Conservation (phyloP, 2,797 vertebrate species). For the Gymnocypris eckloni region DNA sequence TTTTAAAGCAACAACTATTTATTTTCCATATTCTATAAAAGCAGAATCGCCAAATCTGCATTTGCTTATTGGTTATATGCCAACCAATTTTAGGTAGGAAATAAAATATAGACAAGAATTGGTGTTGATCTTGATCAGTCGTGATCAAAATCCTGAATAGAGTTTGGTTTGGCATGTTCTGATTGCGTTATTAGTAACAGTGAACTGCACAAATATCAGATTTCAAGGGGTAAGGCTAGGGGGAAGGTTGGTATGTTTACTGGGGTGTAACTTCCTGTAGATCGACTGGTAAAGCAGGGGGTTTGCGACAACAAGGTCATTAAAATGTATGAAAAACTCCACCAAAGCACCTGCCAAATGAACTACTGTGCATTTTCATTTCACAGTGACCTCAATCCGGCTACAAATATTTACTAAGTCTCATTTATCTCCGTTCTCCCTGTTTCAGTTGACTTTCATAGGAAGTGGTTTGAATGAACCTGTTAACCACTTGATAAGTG, state of each 20-base stretch:
- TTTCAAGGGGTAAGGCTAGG: not conserved
- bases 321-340: not conserved
- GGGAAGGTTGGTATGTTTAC: conserved; percentile 6
- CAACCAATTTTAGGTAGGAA: not conserved
- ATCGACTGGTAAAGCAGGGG: not conserved
- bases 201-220: not conserved
- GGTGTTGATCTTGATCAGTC: not conserved
- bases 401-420: not conserved
- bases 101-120: conserved; percentile 6
- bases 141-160: conserved; percentile 5
- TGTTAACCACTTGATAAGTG: conserved; percentile 28
- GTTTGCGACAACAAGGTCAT: not conserved
- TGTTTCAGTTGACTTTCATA: conserved; percentile 41
- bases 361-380: not conserved
- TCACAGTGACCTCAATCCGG: not conserved
- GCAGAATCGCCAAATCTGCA: conserved; percentile 13
- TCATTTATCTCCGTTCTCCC: not conserved
- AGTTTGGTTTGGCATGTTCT: not conserved
- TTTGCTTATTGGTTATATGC: not conserved
- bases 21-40: conserved; percentile 67
- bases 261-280: not conserved
- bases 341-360: not conserved
- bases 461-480: conserved; percentile 16
- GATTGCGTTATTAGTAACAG: conserved; percentile 3
- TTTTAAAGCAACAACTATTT: conserved; percentile 57